These are phyloP conservation scores for Gymnopithys bicolor DNA, from an alignment of 2,797 vertebrate genomes.

Conservation along the genomic window DNA sequence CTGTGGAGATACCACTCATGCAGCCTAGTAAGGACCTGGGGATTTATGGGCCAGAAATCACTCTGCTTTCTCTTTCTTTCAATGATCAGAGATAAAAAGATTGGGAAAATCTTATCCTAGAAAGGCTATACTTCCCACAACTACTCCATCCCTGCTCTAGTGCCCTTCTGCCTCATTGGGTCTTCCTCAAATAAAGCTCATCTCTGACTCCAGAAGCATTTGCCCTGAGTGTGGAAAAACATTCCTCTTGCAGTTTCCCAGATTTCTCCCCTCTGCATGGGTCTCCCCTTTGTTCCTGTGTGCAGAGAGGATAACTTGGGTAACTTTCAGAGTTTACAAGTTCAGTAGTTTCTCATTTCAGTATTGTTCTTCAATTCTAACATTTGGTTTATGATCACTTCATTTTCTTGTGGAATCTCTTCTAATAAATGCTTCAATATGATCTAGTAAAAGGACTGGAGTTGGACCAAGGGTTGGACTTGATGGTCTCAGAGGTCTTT, in stretches of 20 bases:
- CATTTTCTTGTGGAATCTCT: background rate
- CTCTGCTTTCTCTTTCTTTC: background rate
- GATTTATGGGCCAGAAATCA: background rate
- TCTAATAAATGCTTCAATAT: background rate
- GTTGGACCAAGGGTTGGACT: too few species aligned
- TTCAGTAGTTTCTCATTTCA: background rate
- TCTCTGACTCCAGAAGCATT: background rate
- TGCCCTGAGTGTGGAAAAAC: background rate
- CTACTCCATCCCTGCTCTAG: background rate
- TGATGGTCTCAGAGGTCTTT: too few species aligned
- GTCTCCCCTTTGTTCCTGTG: accelerated
- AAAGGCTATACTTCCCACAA: background rate
- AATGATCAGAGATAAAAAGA: background rate
- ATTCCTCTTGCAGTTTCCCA: background rate
- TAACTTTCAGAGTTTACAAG: background rate
- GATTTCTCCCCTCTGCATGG: accelerated
- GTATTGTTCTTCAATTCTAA: background rate
- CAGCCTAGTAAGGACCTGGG: background rate
- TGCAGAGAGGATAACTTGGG: background rate
- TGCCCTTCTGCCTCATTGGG: background rate
- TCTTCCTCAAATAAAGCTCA: background rate
- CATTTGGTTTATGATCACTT: background rate
- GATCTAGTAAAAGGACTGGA: too few species aligned
- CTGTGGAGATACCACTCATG: background rate
- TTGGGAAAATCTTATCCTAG: background rate